phyloP scores from a whole-genome alignment of 1,140 invertebrate genomes.

The Tetragnatha versicolor region DNA sequence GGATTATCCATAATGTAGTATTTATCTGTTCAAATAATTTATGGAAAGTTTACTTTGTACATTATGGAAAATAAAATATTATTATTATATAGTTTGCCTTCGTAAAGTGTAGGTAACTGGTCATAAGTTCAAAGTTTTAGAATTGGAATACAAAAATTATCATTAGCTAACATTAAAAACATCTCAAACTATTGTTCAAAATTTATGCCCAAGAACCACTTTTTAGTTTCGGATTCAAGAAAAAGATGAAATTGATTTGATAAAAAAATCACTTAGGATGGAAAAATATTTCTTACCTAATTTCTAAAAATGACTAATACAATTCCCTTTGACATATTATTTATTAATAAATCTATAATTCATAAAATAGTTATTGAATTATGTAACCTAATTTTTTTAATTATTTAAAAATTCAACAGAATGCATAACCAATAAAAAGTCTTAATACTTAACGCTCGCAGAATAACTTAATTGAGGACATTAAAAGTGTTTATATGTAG shows the following conservation, averaged over 20 bases:
- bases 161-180: background rate
- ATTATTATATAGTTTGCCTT: too few species aligned
- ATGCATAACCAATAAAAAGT: too few species aligned
- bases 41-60: too few species aligned
- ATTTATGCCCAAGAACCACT: background rate
- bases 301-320: background rate
- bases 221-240: constrained; percentile 13
- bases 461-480: too few species aligned
- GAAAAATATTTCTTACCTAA: background rate
- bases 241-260: background rate
- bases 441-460: background rate
- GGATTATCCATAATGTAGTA: too few species aligned
- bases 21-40: too few species aligned
- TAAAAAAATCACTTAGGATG: background rate
- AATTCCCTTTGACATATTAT: background rate
- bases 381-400: background rate
- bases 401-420: background rate
- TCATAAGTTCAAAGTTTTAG: background rate
- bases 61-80: too few species aligned
- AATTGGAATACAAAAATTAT: background rate
- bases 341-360: background rate
- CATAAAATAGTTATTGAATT: background rate
- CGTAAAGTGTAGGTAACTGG: too few species aligned
- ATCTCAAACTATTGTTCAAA: background rate
- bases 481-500: background rate